A percentile compares a stretch with the other conserved stretches of the same genome.
These are phyloP conservation scores for Indicator indicator DNA, from an alignment of 2,113 vertebrate genomes.

Conservation along the genomic window DNA sequence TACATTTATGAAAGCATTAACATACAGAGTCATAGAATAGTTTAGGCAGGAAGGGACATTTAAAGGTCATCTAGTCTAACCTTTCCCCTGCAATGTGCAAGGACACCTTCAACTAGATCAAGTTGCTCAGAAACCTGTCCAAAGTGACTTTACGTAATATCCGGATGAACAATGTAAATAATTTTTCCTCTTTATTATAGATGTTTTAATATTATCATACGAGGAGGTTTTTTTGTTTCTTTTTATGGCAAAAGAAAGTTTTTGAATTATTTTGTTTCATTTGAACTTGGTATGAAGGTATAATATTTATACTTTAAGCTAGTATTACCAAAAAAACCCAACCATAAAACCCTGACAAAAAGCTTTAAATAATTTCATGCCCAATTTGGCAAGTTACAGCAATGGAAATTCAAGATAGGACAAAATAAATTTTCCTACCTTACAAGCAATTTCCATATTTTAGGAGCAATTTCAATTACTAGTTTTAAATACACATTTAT, in stretches of 20 bases:
- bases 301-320: background rate
- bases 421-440: background rate
- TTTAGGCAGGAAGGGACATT: background rate
- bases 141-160: background rate
- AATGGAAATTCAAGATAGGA: background rate
- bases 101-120: background rate
- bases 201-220: background rate
- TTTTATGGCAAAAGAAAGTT: background rate
- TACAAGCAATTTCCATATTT: background rate
- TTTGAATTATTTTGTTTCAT: background rate
- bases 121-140: accelerated
- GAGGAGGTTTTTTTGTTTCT: background rate
- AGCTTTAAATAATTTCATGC: background rate
- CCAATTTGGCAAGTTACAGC: background rate
- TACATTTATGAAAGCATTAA: background rate
- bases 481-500: background rate
- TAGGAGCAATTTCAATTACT: background rate
- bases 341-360: background rate
- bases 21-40: background rate
- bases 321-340: background rate
- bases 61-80: background rate
- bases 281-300: background rate
- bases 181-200: background rate
- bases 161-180: background rate
- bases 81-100: background rate